Evolutionary conservation across 2,888 invertebrate genomes (phyloP), one percentile per base, ranked within the genome.

Genomic region (Ceraclea dissimilis): DNA sequence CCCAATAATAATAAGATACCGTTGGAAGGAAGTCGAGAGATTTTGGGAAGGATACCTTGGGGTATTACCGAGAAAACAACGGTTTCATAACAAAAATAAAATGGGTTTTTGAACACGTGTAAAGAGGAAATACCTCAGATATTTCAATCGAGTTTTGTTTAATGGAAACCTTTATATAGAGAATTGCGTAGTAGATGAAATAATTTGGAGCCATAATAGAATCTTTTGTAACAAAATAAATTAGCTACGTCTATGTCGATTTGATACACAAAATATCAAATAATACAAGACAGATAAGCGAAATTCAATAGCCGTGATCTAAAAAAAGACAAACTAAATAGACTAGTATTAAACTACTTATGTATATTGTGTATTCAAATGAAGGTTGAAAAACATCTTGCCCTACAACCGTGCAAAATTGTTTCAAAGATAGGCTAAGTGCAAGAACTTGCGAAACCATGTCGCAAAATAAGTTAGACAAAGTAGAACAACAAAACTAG

Each of bases 61-160:
- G 54, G 49, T 19, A 31, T 49, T 54, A 49, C 49, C 16, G 16
- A 46, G 54, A 54, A 49, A 26, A 49, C 34, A 43, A 49, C 54
- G 49, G 49, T 49, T 17, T 18, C 33, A 22, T 44, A 34, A 44
- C n/a, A 46, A 26, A 16, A 26, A 26, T 26, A 26, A 26, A 26
- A 4, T 26, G n/a, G n/a, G n/a, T n/a, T n/a, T 6, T 26, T 6
- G 5, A 26, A 10, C 26, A 26, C 26, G 26, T 26, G 26, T 10
- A 26, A 26, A 26, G 26, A 26, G 39, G 39, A 39, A 39, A 39
- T 39, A 13, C 39, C 13, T 39, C 5, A 39, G 13, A 39, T n/a
- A n/a, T n/a, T 26, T 26, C 26, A 26, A 6, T 26, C 26, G 4
- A n/a, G n/a, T n/a, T n/a, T n/a, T n/a, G n/a, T n/a, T n/a, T n/a